These are phyloP conservation scores for Callocephalon fimbriatum DNA, from an alignment of 2,113 vertebrate genomes.

Conservation along the genomic window DNA sequence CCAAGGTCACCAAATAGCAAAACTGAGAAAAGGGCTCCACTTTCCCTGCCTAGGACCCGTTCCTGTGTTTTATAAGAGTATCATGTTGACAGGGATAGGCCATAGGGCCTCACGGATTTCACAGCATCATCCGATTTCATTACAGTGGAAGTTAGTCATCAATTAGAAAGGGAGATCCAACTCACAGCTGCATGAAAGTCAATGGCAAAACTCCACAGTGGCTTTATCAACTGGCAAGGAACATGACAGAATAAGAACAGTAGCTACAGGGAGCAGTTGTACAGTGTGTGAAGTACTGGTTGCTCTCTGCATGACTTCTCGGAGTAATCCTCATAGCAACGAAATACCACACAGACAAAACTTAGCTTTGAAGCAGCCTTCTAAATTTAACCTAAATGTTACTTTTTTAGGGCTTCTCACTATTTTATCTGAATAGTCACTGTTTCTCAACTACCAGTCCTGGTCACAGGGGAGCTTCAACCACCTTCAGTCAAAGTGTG, in stretches of 20 bases:
- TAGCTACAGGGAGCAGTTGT: neutral
- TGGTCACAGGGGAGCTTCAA: neutral
- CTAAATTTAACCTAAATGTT: neutral
- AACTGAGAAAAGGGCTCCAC: neutral
- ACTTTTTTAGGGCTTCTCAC: neutral
- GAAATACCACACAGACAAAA: neutral
- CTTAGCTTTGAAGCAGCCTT: neutral
- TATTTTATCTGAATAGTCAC: neutral
- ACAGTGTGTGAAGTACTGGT: neutral
- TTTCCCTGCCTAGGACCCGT: neutral
- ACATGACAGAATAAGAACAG: neutral
- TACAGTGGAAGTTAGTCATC: constrained; percentile 59
- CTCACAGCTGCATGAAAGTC: constrained; percentile 62
- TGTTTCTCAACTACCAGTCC: neutral
- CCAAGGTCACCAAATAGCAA: neutral
- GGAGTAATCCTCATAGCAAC: neutral
- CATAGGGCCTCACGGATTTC: constrained; percentile 3
- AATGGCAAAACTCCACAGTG: neutral
- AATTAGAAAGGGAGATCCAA: constrained; percentile 35
- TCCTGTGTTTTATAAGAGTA: neutral
- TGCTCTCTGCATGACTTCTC: neutral
- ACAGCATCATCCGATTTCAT: constrained; percentile 61
- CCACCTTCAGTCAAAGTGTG: neutral
- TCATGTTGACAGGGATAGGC: neutral
- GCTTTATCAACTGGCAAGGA: neutral